A percentile compares a stretch with the other conserved stretches of the same genome.
Conservation (phyloP, 2,797 vertebrate species). For the Rhinichthys osculus region DNA sequence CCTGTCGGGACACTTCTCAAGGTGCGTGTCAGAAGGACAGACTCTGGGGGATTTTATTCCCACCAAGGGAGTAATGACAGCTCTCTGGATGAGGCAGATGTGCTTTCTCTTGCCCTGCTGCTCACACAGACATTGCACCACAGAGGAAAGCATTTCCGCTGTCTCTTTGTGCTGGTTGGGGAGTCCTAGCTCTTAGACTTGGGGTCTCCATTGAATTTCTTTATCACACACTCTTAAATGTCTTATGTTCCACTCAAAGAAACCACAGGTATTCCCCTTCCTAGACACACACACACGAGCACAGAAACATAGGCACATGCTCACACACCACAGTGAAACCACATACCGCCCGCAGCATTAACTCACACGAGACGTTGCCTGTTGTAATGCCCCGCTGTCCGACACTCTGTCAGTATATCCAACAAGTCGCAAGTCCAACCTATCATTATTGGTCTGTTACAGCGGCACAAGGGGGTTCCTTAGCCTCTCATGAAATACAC, state of each 20-base stretch:
- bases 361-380: conserved; percentile 64
- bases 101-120: conserved; percentile 64
- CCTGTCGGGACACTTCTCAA: conserved; percentile 26
- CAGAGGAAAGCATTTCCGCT: conserved; percentile 59
- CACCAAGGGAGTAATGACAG: conserved; percentile 73
- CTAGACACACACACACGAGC: conserved; percentile 32
- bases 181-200: conserved; percentile 60
- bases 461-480: conserved; percentile 40
- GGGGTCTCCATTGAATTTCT: conserved; percentile 28
- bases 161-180: conserved; percentile 68
- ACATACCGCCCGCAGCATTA: conserved; percentile 62
- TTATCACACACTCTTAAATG: conserved; percentile 62
- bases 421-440: conserved; percentile 52
- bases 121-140: conserved; percentile 47
- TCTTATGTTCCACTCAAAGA: conserved; percentile 70
- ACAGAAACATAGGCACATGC: conserved; percentile 47
- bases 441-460: conserved; percentile 63
- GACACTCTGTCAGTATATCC: conserved; percentile 38
- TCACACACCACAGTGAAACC: conserved; percentile 40
- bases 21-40: conserved; percentile 41
- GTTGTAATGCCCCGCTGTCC: conserved; percentile 55
- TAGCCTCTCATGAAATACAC: conserved; percentile 29
- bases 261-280: conserved; percentile 68
- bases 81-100: conserved; percentile 69
- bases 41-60: conserved; percentile 66